phyloP scores from a whole-genome alignment of 2,797 vertebrate genomes.

The Gallinago nigripennis region DNA sequence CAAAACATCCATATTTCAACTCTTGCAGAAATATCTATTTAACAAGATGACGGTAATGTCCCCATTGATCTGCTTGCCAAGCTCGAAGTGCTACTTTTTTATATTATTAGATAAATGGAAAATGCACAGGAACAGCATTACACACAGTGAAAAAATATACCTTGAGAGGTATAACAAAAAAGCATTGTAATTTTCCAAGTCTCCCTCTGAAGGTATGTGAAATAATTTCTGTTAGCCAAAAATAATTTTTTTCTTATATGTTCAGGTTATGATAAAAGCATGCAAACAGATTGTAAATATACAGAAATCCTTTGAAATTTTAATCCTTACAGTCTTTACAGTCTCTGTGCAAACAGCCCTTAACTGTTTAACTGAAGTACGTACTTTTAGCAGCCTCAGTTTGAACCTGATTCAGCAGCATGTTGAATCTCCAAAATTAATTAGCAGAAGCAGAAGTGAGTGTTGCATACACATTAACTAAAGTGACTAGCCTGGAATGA shows the following conservation, averaged over 20 bases:
- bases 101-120: background rate
- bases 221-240: background rate
- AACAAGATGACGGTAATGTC: background rate
- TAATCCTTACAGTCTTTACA: background rate
- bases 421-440: background rate
- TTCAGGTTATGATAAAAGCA: background rate
- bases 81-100: background rate
- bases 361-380: background rate
- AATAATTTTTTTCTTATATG: background rate
- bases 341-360: background rate
- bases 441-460: background rate
- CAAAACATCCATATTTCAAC: conserved; percentile 14
- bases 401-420: background rate
- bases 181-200: background rate
- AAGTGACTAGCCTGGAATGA: background rate
- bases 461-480: background rate
- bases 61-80: conserved; percentile 1
- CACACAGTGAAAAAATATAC: background rate
- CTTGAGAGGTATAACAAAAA: background rate
- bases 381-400: background rate
- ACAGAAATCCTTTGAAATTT: background rate
- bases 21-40: conserved; percentile 30
- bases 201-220: background rate
- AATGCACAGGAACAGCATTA: background rate
- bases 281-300: background rate